Conservation (phyloP, 37 sponge, comb jelly and placozoan genomes). For the Aplysina aerophoba region DNA sequence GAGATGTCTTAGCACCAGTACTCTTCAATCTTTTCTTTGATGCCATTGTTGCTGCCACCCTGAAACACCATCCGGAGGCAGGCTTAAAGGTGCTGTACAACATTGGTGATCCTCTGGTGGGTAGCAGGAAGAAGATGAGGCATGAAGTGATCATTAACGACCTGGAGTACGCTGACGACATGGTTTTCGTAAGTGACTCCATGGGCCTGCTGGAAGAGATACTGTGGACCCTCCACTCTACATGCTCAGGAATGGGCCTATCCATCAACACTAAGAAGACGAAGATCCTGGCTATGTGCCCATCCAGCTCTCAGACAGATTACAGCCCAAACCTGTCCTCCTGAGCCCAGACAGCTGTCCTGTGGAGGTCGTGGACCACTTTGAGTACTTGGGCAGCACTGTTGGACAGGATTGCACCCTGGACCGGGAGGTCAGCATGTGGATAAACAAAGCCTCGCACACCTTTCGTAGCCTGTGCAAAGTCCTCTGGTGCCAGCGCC, state of each 20-base stretch:
- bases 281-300: conserved; percentile 19
- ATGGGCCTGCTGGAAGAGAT: neutral
- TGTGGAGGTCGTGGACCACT: conserved; percentile 6
- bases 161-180: conserved; percentile 5
- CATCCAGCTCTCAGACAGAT: conserved; percentile 7
- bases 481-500: neutral
- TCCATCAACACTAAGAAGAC: conserved; percentile 23
- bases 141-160: neutral
- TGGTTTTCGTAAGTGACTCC: neutral
- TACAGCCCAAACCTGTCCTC: neutral
- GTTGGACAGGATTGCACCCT: neutral
- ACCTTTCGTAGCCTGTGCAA: neutral
- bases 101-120: conserved; percentile 12
- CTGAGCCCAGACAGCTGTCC: neutral
- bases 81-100: neutral
- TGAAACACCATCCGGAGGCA: neutral
- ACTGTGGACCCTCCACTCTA: neutral
- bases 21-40: conserved; percentile 24
- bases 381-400: conserved; percentile 8
- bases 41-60: neutral
- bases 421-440: neutral
- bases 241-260: conserved; percentile 14
- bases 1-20: neutral
- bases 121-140: conserved; percentile 12
- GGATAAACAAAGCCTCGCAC: neutral